Evolutionary conservation across 2,888 invertebrate species (phyloP).

Genomic region (Cecidostiba fungosa): DNA sequence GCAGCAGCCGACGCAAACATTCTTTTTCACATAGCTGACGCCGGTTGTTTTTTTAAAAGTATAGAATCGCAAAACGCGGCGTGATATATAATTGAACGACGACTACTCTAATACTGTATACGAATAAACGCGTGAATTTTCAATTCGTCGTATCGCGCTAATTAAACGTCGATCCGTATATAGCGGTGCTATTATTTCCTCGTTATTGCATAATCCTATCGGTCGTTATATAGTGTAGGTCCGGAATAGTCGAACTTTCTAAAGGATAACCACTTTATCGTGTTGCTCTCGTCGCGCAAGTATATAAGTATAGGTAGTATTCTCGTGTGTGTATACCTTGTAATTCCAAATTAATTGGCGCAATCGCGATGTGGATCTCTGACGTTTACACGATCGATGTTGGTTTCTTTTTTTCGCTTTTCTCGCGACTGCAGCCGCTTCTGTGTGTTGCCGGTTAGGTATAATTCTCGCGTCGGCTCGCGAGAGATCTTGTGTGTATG

Average conservation of each 20-base stretch:
- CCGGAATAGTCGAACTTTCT: constrained; percentile 54
- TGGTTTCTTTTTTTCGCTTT: background rate
- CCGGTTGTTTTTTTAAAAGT: background rate
- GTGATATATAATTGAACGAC: no score
- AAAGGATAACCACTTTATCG: constrained; percentile 53
- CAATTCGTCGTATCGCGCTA: background rate
- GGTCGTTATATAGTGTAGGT: background rate
- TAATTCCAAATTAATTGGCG: constrained; percentile 46
- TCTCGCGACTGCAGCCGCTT: background rate
- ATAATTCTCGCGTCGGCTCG: background rate
- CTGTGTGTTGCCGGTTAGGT: background rate
- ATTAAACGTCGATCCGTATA: constrained; percentile 39
- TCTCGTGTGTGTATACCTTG: background rate
- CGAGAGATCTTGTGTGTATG: background rate
- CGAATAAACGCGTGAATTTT: constrained; percentile 31
- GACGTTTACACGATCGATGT: background rate
- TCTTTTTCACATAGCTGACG: background rate
- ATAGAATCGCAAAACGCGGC: background rate
- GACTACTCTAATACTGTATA: no score
- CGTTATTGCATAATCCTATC: constrained; percentile 37
- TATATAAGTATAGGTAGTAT: no score
- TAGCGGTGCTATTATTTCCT: constrained; percentile 44
- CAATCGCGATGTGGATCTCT: constrained; percentile 11
- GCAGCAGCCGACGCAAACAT: background rate
- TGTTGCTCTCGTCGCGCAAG: no score